Conservation (phyloP, 2,113 vertebrate species). For the Vidua chalybeata region DNA sequence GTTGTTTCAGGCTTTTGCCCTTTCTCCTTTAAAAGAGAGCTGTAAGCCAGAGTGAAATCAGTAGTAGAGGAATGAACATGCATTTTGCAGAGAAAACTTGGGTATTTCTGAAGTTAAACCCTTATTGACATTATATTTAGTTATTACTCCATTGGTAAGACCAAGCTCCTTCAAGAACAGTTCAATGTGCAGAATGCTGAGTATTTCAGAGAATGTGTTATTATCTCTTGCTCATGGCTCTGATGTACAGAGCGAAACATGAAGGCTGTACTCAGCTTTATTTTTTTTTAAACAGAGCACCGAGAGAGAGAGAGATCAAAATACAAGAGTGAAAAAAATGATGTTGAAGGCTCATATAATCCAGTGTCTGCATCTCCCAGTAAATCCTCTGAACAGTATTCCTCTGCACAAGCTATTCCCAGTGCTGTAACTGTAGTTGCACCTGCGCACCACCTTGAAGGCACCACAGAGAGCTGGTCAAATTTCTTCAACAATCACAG, state of each 20-base stretch:
- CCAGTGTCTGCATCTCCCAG: constrained; percentile 68
- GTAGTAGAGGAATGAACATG: not conserved
- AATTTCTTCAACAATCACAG: constrained; percentile 88
- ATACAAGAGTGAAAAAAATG: constrained; percentile 81
- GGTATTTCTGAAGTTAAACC: not conserved
- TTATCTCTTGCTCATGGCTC: not conserved
- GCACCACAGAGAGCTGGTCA: constrained; percentile 95
- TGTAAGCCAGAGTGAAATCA: not conserved
- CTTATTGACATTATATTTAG: not conserved
- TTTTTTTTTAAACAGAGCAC: constrained; percentile 71
- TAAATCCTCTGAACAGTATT: constrained; percentile 79
- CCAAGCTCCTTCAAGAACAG: not conserved
- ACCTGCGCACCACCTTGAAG: constrained; percentile 90
- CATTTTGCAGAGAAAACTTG: not conserved
- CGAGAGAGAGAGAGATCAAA: constrained; percentile 82
- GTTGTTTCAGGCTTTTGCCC: not conserved
- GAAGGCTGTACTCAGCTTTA: not conserved
- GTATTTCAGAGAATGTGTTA: not conserved
- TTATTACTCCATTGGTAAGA: not conserved
- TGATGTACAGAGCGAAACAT: not conserved
- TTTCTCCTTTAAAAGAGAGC: not conserved
- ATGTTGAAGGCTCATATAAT: constrained; percentile 80
- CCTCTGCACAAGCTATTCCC: constrained; percentile 81
- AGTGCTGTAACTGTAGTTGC: constrained; percentile 85
- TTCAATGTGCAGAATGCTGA: not conserved